These are phyloP conservation scores for Vespertilio murinus DNA, from an alignment of 2,797 vertebrate genomes.

Conservation along the genomic window DNA sequence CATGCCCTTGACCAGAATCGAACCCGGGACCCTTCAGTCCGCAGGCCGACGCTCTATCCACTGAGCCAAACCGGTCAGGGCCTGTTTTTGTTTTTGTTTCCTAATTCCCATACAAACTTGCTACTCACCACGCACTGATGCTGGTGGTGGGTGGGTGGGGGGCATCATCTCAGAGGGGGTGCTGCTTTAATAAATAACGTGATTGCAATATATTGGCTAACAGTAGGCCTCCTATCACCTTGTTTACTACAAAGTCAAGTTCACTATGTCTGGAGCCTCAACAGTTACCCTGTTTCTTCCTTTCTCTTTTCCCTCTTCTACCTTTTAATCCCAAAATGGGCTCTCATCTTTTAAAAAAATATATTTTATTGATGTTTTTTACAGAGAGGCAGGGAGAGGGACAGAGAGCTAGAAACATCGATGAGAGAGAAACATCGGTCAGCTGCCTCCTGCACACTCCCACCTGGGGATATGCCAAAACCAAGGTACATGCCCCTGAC, in stretches of 20 bases:
- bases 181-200: neutral
- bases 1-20: too few species aligned
- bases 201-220: neutral
- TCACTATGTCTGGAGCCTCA: neutral
- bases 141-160: too few species aligned
- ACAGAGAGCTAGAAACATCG: too few species aligned
- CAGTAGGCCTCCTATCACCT: neutral
- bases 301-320: neutral
- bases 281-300: neutral
- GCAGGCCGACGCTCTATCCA: too few species aligned
- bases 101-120: neutral
- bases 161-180: neutral
- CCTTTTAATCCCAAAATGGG: slow-evolving; percentile 12
- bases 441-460: too few species aligned
- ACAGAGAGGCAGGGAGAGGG: too few species aligned
- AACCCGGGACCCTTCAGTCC: too few species aligned
- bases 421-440: too few species aligned
- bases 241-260: slow-evolving; percentile 31
- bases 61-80: too few species aligned
- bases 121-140: neutral
- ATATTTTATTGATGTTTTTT: too few species aligned
- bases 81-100: neutral
- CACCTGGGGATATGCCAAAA: too few species aligned
- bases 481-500: too few species aligned
- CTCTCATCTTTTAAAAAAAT: neutral